These are phyloP conservation scores for Schlechtendalia chinensis DNA, from an alignment of 1,140 invertebrate genomes.

Conservation along the genomic window DNA sequence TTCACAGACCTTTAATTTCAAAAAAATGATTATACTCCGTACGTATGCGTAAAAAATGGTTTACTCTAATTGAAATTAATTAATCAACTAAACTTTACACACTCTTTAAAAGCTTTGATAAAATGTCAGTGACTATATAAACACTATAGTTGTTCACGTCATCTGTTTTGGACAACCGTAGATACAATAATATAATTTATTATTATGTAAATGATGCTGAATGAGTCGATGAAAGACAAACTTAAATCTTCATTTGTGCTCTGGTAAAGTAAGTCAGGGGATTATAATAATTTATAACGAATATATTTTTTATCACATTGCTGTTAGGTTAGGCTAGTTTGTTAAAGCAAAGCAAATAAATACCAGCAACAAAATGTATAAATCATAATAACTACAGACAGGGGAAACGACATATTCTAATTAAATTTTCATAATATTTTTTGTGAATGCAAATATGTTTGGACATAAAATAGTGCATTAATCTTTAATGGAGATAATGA, in stretches of 20 bases:
- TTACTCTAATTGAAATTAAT: too few species aligned
- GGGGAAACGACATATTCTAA: too few species aligned
- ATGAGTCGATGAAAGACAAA: neutral
- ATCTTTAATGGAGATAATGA: too few species aligned
- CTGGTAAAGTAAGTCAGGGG: neutral
- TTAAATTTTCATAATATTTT: too few species aligned
- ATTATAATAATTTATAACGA: neutral
- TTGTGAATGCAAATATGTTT: too few species aligned
- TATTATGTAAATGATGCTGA: conserved; percentile 6
- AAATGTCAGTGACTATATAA: too few species aligned
- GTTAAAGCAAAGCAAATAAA: neutral
- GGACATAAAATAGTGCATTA: too few species aligned
- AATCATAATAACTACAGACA: neutral
- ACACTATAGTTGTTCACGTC: neutral
- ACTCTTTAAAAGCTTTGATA: neutral
- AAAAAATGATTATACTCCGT: too few species aligned
- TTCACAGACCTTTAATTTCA: too few species aligned
- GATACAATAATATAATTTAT: neutral
- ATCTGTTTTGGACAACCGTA: neutral
- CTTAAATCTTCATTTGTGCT: neutral
- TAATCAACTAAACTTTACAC: neutral
- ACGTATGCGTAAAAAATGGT: too few species aligned
- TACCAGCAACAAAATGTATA: neutral
- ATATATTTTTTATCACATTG: neutral
- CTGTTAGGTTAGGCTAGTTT: neutral